Percentiles rank a stretch among this genome's conserved stretches.
These are phyloP conservation scores for Lichenostomus cassidix DNA, from an alignment of 2,113 vertebrate species.

Conservation along the genomic window DNA sequence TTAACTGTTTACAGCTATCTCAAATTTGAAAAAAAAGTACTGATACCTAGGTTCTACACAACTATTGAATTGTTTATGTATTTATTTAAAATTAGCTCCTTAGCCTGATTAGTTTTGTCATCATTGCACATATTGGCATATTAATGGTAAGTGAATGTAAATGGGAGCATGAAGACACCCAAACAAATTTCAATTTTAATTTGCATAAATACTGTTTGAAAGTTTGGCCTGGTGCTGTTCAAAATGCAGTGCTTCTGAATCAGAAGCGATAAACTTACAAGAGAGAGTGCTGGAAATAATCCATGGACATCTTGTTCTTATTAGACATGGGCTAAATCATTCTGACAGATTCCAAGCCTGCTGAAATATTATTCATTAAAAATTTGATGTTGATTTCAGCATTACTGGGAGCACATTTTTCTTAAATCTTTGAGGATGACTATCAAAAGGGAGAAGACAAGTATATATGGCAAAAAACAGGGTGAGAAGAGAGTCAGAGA, in stretches of 20 bases:
- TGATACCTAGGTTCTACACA: not conserved
- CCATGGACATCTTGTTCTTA: conserved; percentile 40
- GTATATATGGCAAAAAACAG: not conserved
- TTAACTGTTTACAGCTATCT: not conserved
- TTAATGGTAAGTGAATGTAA: not conserved
- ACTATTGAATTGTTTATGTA: not conserved
- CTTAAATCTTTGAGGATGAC: not conserved
- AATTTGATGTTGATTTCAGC: not conserved
- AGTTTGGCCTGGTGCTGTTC: not conserved
- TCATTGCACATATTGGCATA: not conserved
- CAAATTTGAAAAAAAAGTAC: not conserved
- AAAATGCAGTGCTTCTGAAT: conserved; percentile 34
- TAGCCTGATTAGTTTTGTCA: not conserved
- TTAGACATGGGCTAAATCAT: conserved; percentile 19
- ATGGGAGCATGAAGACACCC: not conserved
- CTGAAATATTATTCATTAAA: conserved; percentile 23
- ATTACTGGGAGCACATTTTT: not conserved
- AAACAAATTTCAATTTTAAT: not conserved
- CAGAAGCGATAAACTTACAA: not conserved
- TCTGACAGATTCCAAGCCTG: conserved; percentile 30
- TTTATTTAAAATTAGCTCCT: not conserved
- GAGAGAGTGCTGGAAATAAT: conserved; percentile 21
- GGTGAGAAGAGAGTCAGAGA: not conserved
- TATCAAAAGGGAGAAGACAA: not conserved
- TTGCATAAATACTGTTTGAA: not conserved